Conservation (phyloP, 2,888 invertebrate species). For the Agriotes lineatus region DNA sequence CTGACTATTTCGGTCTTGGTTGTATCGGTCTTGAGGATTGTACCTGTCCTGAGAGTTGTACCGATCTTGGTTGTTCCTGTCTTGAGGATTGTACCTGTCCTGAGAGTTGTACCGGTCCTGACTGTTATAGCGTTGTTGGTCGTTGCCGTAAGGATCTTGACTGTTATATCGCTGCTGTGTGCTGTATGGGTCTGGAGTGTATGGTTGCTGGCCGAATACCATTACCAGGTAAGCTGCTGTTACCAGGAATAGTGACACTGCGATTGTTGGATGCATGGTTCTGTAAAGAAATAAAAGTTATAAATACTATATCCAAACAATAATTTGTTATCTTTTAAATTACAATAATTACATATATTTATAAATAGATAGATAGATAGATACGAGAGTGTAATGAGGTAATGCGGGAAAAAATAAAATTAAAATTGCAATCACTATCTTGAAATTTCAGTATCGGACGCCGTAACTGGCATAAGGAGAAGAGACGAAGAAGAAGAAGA, state of each 20-base stretch:
- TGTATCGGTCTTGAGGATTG: conserved; percentile 42
- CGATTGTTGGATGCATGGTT: conserved; percentile 36
- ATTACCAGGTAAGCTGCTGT: conserved; percentile 32
- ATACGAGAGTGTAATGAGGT: no score
- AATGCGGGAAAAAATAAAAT: no score
- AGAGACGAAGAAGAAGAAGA: no score
- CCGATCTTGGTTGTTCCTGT: conserved; percentile 41
- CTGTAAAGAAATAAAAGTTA: conserved; percentile 28
- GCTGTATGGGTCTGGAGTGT: conserved; percentile 37
- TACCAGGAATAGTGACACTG: conserved; percentile 15
- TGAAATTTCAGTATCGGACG: no score
- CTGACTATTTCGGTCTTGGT: conserved; percentile 29
- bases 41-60: conserved; percentile 33
- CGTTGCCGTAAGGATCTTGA: conserved; percentile 35
- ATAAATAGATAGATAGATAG: no score
- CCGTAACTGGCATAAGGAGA: no score
- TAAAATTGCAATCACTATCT: no score
- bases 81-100: conserved; percentile 37
- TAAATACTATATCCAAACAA: no score
- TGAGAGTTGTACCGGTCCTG: conserved; percentile 15
- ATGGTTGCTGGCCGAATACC: conserved; percentile 36
- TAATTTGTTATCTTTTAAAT: no score
- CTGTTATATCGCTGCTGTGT: conserved; percentile 21
- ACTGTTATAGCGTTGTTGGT: conserved; percentile 29
- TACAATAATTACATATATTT: no score